These are phyloP conservation scores for human DNA, from an alignment of 2,113 vertebrate genomes.

Conservation along the genomic window DNA sequence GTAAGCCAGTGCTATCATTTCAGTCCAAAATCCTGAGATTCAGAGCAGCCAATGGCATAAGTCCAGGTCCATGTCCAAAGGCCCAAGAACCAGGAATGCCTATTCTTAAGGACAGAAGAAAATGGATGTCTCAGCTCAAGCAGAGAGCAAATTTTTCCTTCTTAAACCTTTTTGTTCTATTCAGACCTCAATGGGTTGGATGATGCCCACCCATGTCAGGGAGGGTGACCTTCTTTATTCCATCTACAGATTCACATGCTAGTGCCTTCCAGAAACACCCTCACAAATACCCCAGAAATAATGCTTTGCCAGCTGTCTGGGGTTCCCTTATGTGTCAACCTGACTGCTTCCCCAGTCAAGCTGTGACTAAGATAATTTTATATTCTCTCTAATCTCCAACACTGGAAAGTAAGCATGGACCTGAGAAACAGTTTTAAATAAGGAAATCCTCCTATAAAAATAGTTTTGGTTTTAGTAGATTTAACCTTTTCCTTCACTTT, in stretches of 20 bases:
- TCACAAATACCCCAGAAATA: background rate
- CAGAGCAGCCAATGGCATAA: background rate
- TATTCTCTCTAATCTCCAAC: background rate
- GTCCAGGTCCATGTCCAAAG: background rate
- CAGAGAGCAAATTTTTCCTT: background rate
- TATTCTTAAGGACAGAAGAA: background rate
- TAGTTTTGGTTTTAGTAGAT: background rate
- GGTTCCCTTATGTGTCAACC: background rate
- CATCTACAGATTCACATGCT: background rate
- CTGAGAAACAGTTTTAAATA: background rate
- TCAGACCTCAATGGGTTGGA: background rate
- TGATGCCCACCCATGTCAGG: background rate
- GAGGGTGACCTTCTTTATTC: background rate
- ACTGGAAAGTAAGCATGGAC: background rate
- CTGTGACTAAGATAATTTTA: background rate
- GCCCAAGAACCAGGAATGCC: background rate
- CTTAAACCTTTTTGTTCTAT: background rate
- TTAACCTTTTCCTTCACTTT: constrained; percentile 5
- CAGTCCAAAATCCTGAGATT: background rate
- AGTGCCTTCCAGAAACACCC: background rate
- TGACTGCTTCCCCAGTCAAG: background rate
- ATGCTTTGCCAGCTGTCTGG: background rate
- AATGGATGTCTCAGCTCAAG: background rate
- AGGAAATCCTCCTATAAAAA: background rate
- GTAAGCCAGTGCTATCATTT: background rate